These are phyloP conservation scores for Microtus ochrogaster DNA, from an alignment of 2,113 vertebrate genomes.

Conservation along the genomic window DNA sequence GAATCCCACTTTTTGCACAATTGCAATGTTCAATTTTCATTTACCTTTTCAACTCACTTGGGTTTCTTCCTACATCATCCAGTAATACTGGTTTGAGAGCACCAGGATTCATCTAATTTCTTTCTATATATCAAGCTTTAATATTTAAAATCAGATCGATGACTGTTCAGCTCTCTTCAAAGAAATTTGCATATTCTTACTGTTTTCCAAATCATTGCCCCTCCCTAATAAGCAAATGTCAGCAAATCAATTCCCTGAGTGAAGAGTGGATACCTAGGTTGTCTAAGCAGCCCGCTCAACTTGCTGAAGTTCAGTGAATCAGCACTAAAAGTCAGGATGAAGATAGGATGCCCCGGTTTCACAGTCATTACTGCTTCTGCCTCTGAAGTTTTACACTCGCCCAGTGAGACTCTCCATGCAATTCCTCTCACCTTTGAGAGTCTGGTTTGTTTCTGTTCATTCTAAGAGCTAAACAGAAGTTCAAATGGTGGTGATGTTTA, in stretches of 20 bases:
- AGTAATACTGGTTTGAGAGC: neutral
- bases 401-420: accelerated
- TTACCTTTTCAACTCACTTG: neutral
- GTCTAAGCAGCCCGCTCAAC: neutral
- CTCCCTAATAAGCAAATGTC: neutral
- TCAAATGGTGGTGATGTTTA: neutral
- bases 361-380: no score
- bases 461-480: neutral
- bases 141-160: constrained; percentile 8
- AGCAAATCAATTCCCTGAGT: neutral
- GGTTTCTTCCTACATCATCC: neutral
- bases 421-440: neutral
- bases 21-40: neutral
- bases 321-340: accelerated
- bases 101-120: neutral
- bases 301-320: neutral
- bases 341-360: neutral
- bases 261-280: accelerated
- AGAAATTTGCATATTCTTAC: neutral
- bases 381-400: neutral
- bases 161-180: neutral
- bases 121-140: neutral
- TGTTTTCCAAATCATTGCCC: neutral
- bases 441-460: neutral
- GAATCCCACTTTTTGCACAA: neutral